A percentile compares a stretch with the other conserved stretches of the same genome.
Conservation (phyloP, 2,888 invertebrate genomes). For the Halictus quadricinctus region DNA sequence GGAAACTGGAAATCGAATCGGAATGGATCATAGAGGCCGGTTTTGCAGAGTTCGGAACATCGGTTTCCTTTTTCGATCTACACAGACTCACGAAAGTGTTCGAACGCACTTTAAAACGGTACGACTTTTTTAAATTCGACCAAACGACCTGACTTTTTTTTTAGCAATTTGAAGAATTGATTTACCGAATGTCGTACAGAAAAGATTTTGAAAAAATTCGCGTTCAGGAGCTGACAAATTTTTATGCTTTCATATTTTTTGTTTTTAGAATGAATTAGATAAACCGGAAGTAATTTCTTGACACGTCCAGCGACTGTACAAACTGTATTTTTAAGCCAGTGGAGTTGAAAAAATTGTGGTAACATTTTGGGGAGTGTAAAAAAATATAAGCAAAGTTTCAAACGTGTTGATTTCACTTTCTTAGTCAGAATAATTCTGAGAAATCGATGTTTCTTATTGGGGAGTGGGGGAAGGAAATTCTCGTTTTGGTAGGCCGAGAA, state of each 20-base stretch:
- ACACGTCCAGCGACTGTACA: neutral
- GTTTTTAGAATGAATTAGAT: too few relatives aligned
- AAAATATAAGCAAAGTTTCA: neutral
- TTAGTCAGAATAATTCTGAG: neutral
- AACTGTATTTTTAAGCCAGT: neutral
- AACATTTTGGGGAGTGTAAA: neutral
- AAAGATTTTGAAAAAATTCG: too few relatives aligned
- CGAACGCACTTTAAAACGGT: too few relatives aligned
- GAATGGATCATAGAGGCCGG: neutral
- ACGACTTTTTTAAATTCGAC: too few relatives aligned
- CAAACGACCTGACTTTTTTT: too few relatives aligned
- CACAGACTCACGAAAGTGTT: too few relatives aligned
- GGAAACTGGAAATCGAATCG: neutral
- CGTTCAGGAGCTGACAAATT: too few relatives aligned
- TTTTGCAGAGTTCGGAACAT: neutral
- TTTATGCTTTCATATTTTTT: too few relatives aligned
- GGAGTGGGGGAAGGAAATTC: too few relatives aligned
- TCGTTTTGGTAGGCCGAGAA: neutral
- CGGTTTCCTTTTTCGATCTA: neutral
- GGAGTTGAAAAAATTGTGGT: neutral
- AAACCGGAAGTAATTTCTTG: too few relatives aligned
- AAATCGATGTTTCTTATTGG: neutral
- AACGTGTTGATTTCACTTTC: neutral
- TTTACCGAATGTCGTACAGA: too few relatives aligned
- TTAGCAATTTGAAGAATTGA: too few relatives aligned